Percentiles rank a stretch among this genome's conserved stretches.
These are phyloP conservation scores for Nomada goodeniana DNA, from an alignment of 2,888 invertebrate genomes.

Conservation along the genomic window DNA sequence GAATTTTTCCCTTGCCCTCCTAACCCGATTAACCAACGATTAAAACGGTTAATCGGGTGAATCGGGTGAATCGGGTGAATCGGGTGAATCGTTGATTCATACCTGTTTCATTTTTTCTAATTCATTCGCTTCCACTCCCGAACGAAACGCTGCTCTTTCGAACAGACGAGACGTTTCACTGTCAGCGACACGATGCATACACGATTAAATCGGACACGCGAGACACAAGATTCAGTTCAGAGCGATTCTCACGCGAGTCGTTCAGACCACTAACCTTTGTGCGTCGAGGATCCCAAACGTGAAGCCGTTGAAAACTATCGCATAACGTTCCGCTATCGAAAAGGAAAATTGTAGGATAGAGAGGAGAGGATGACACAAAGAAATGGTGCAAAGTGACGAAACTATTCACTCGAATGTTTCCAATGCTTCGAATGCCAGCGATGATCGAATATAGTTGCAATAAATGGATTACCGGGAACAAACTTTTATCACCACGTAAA, in stretches of 20 bases:
- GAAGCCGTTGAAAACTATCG: conserved; percentile 63
- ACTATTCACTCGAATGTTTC: conserved; percentile 1
- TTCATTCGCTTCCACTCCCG: too few species aligned
- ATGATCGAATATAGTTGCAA: neutral
- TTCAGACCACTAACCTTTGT: conserved; percentile 62
- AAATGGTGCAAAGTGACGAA: neutral
- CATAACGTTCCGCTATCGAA: conserved; percentile 70
- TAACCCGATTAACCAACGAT: neutral
- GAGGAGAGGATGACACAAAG: neutral
- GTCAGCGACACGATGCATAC: too few species aligned
- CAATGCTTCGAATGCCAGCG: neutral
- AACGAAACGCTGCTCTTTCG: too few species aligned
- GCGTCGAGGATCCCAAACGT: conserved; percentile 44
- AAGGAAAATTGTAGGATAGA: neutral
- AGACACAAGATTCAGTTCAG: neutral
- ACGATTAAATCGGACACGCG: neutral
- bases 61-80: too few species aligned
- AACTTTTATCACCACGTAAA: neutral
- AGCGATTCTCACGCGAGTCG: neutral
- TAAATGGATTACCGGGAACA: neutral
- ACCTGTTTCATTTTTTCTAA: too few species aligned
- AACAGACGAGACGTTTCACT: too few species aligned
- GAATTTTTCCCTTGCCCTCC: neutral
- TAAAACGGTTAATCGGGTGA: too few species aligned
- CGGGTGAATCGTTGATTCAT: too few species aligned